Evolutionary conservation across 2,797 vertebrate species (phyloP), one percentile per base, ranked within the genome.

Genomic region (Etheostoma perlongum): DNA sequence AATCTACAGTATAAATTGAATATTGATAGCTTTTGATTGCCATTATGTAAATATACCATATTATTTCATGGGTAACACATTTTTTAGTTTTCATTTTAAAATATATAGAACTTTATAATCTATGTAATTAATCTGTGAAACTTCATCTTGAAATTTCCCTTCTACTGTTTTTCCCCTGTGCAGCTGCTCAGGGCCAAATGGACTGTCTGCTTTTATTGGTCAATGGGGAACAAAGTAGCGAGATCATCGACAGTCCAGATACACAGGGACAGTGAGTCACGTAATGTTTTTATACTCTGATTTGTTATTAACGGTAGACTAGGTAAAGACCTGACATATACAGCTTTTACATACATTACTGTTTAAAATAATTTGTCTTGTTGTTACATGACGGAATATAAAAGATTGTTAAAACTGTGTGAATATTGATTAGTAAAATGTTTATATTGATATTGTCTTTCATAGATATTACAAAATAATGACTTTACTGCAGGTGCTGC

Each of bases 181-280:
- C 85, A 98, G 98, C 98, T 91, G 96, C 96, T 86, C 95, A 95
- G 9, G 98, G 97, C 78, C 96, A 97, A 87, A 96, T 97, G 1
- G 97, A 99, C 87, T 97, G 96, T 92, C 92, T 99, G 88, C 97
- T 97, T 81, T 93, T 98, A 88, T 93, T 99, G 90, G 96, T 98
- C 14, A 97, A 98, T 87, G 94, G 89, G 70, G 96, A 97, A 78
- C 95, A 95, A 73, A 95, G 95, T 71, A 93, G 92, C 0, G 95
- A 96, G 81, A 91, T 97, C 91, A 95, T 96, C 8, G 97, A 99
- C 91, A 95, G 96, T 81, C 94, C 93, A 88, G 97, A 99, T 84
- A 87, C 93, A 79, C 95, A 94, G 66, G 95, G 95, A 11, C 97
- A 97, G 98, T 99, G 89, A 96, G 98, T 97, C 19, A 66, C 21